phyloP scores from a whole-genome alignment of 1,140 invertebrate genomes.

The Trichonephila clavata region DNA sequence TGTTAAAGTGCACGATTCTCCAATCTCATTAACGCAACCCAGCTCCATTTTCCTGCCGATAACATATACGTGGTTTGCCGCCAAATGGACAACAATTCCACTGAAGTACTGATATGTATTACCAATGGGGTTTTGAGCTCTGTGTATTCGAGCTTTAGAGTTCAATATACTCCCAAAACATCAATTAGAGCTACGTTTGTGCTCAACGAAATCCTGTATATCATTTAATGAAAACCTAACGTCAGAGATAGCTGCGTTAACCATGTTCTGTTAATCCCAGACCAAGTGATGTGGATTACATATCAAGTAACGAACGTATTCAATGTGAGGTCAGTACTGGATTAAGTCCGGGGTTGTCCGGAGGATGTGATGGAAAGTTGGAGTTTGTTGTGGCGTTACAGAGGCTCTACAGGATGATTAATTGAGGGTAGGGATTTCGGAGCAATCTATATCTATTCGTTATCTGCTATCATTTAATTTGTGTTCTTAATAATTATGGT shows the following conservation, averaged over 20 bases:
- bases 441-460: not conserved
- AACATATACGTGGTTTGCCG: slow-evolving; percentile 7
- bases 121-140: slow-evolving; percentile 16
- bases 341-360: not conserved
- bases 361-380: not conserved
- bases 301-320: not conserved
- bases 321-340: not conserved
- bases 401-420: not conserved
- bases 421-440: not conserved
- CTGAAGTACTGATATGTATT: slow-evolving; percentile 1
- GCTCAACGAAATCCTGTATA: slow-evolving; percentile 15
- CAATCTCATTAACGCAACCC: slow-evolving; percentile 24
- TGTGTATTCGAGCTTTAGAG: not conserved
- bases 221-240: slow-evolving; percentile 28
- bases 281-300: slow-evolving; percentile 26
- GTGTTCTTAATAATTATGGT: not conserved
- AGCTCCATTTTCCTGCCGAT: not conserved
- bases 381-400: not conserved
- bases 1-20: slow-evolving; percentile 17
- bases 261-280: not conserved
- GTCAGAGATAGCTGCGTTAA: slow-evolving; percentile 32
- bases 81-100: slow-evolving; percentile 21
- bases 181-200: not conserved
- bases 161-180: slow-evolving; percentile 18
- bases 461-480: not conserved